phyloP scores from a whole-genome alignment of 2,888 invertebrate genomes.

The Aphidoletes aphidimyza region DNA sequence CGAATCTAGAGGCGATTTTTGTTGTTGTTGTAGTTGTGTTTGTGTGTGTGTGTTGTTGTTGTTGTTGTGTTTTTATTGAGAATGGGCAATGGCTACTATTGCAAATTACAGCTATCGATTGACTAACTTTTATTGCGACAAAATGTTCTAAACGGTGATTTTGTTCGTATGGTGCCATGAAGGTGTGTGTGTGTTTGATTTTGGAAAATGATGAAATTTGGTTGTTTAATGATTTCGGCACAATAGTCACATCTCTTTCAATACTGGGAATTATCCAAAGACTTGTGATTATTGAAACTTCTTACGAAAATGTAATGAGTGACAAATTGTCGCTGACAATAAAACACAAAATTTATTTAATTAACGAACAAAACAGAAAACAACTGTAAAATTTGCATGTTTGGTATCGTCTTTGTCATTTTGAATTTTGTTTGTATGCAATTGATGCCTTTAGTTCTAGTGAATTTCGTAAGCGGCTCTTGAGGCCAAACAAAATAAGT shows the following conservation, averaged over 20 bases:
- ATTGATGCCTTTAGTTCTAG: too few relatives aligned
- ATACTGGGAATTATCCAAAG: constrained; percentile 43
- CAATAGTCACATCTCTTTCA: constrained; percentile 32
- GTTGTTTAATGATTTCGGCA: too few relatives aligned
- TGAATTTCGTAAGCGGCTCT: too few relatives aligned
- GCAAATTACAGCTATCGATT: constrained; percentile 17
- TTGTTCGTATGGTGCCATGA: neutral
- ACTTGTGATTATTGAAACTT: neutral
- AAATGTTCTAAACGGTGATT: constrained; percentile 15
- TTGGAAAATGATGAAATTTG: neutral
- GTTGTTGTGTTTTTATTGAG: too few relatives aligned
- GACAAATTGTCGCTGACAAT: neutral
- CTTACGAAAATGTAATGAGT: neutral
- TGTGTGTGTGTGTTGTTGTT: neutral
- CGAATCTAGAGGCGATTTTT: too few relatives aligned
- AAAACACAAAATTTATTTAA: too few relatives aligned
- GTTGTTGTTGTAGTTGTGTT: too few relatives aligned
- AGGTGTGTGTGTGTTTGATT: neutral
- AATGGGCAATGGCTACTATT: neutral
- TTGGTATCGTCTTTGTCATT: too few relatives aligned
- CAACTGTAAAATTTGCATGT: too few relatives aligned
- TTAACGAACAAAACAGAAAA: too few relatives aligned
- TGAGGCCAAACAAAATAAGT: too few relatives aligned
- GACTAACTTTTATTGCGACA: neutral
- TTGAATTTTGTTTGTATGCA: too few relatives aligned